Conservation (phyloP, 2,888 invertebrate species). For the Molorchus minor region DNA sequence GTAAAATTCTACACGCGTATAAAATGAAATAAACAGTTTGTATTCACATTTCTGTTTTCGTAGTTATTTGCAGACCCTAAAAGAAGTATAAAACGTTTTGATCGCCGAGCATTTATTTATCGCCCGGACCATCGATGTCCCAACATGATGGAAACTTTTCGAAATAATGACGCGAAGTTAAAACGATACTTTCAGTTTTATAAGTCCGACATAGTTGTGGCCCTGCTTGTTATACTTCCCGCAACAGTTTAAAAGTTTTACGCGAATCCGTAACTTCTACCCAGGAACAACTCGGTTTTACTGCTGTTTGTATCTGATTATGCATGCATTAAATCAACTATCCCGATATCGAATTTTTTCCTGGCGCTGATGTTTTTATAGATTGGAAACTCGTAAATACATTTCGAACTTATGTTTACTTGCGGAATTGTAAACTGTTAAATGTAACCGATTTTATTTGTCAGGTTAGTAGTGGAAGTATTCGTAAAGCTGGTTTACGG, state of each 20-base stretch:
- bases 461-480: too few species aligned
- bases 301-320: constrained; percentile 40
- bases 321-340: constrained; percentile 13
- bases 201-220: constrained; percentile 54
- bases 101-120: too few species aligned
- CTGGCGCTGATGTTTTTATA: background rate
- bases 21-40: background rate
- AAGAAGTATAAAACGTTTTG: background rate
- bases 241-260: constrained; percentile 58
- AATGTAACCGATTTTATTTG: too few species aligned
- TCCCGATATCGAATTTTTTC: constrained; percentile 9
- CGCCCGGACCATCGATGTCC: background rate
- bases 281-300: constrained; percentile 45
- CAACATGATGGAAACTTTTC: constrained; percentile 7
- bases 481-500: too few species aligned
- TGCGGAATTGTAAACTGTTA: too few species aligned
- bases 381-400: background rate
- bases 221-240: constrained; percentile 59
- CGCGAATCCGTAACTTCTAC: constrained; percentile 49
- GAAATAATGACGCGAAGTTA: constrained; percentile 23
- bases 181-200: constrained; percentile 46
- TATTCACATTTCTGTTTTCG: background rate
- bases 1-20: too few species aligned
- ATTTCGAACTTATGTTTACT: constrained; percentile 1
- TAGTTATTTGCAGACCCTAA: too few species aligned